Evolutionary conservation across 1,140 invertebrate genomes (phyloP), one percentile per base, ranked within the genome.

Genomic region (Sarcophaga peregrina): DNA sequence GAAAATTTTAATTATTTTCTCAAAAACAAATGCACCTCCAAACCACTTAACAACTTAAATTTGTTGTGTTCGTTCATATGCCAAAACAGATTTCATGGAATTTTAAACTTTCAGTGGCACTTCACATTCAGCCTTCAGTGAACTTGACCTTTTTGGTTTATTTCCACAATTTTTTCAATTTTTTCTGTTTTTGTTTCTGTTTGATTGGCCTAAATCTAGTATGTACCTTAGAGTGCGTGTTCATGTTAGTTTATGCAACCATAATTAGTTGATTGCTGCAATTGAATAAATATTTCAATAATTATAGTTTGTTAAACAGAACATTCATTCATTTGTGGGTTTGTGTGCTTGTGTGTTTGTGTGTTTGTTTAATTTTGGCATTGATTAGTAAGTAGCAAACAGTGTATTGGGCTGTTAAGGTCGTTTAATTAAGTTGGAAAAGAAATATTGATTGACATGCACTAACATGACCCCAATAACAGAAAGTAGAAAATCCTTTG

Each of bases 1-100:
- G 47, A 78, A 78, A 48, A 50, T 50, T 78, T 78, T 48, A 76
- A 76, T 76, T 76, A 15, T 9, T 17, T n/a, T 7, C 17, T 11
- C 3, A 17, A 72, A 72, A 25, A 72, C 1, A 17, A 25, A 72
- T 37, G 25, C 17, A 25, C 4, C 25, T n/a, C n/a, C n/a, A n/a
- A n/a, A n/a, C n/a, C n/a, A n/a, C n/a, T n/a, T n/a, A n/a, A n/a
- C n/a, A n/a, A 37, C 25, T 37, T 37, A 37, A 37, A 37, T 37
- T 37, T 37, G 25, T 37, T 37, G 25, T 1, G 1, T 37, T 1
- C 4, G 25, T 37, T 37, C 25, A 37, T 37, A n/a, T 37, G 25
- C 25, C 25, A 37, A 1, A 1, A 37, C 25, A 62, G 58, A 62
- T 13, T 62, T 15, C 6, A 7, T 62, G 15, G 58, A 62, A 62